A percentile compares a stretch with the other conserved stretches of the same genome.
These are phyloP conservation scores for Avahi laniger DNA, from an alignment of 2,797 vertebrate species.

Conservation along the genomic window DNA sequence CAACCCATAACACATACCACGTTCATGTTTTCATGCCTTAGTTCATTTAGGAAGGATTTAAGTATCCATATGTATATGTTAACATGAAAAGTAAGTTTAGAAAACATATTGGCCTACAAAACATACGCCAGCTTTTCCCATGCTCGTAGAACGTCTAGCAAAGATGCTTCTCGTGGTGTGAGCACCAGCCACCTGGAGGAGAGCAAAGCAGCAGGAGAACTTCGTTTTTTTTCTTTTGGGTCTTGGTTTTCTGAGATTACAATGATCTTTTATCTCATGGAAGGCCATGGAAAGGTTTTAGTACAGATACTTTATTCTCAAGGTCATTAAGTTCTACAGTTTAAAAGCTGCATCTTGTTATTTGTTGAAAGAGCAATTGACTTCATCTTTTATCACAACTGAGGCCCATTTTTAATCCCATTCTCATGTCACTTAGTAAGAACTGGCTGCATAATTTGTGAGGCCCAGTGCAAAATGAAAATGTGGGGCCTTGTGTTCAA, in stretches of 20 bases:
- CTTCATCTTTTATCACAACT: background rate
- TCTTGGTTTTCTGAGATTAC: background rate
- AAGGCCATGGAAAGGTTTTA: background rate
- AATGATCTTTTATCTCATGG: background rate
- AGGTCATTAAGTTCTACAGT: background rate
- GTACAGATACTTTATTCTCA: background rate
- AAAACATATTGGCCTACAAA: background rate
- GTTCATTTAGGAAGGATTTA: background rate
- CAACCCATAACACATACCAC: background rate
- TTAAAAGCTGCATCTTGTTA: background rate
- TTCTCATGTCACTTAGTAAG: background rate
- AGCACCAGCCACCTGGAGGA: background rate
- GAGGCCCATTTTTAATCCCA: background rate
- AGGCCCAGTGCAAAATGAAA: background rate
- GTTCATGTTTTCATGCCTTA: background rate
- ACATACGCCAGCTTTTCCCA: background rate
- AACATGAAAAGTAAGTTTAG: constrained; percentile 9
- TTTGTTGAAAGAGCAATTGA: background rate
- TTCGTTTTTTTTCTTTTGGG: background rate
- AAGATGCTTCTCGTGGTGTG: background rate
- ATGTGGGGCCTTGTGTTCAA: background rate
- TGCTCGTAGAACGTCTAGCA: background rate
- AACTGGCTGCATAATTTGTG: background rate
- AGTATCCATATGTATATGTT: background rate
- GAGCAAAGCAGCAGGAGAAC: background rate